Percentiles rank a stretch among this genome's conserved stretches.
These are phyloP conservation scores for Ephialtes manifestator DNA, from an alignment of 2,888 invertebrate genomes.

Conservation along the genomic window DNA sequence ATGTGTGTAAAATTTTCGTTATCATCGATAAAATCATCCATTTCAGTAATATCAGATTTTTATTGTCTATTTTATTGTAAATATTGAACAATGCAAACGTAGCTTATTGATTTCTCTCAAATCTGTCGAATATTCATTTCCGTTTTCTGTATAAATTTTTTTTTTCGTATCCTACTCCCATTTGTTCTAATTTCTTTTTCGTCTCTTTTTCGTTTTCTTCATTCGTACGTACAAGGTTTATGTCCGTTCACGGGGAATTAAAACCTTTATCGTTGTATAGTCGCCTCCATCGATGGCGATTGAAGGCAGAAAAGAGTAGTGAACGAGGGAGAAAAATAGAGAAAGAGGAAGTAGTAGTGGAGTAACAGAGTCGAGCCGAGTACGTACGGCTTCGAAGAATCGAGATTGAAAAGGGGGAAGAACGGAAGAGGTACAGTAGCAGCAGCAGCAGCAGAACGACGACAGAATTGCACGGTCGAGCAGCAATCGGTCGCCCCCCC, in stretches of 20 bases:
- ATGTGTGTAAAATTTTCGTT: no score
- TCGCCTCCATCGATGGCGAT: conserved; percentile 60
- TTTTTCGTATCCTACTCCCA: neutral
- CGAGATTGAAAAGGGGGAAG: conserved; percentile 55
- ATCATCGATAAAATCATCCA: no score
- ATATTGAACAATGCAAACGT: no score
- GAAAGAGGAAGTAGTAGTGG: conserved; percentile 21
- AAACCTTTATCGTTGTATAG: conserved; percentile 77
- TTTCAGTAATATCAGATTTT: no score
- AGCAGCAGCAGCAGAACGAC: neutral
- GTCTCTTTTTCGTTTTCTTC: conserved; percentile 2
- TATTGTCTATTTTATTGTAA: no score
- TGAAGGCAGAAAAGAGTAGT: conserved; percentile 22
- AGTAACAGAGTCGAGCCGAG: neutral
- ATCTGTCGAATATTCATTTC: neutral
- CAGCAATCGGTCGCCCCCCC: neutral
- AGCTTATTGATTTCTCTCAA: no score
- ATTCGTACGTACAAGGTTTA: conserved; percentile 22
- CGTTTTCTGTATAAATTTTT: neutral
- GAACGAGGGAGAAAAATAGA: conserved; percentile 17
- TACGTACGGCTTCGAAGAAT: conserved; percentile 48
- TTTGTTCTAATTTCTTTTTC: neutral
- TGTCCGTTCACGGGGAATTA: conserved; percentile 78
- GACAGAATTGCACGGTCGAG: conserved; percentile 55
- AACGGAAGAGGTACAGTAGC: conserved; percentile 8